Percentiles rank a stretch among this genome's conserved stretches.
Conservation (phyloP, 1,140 invertebrate species). For the Diabrotica virgifera region DNA sequence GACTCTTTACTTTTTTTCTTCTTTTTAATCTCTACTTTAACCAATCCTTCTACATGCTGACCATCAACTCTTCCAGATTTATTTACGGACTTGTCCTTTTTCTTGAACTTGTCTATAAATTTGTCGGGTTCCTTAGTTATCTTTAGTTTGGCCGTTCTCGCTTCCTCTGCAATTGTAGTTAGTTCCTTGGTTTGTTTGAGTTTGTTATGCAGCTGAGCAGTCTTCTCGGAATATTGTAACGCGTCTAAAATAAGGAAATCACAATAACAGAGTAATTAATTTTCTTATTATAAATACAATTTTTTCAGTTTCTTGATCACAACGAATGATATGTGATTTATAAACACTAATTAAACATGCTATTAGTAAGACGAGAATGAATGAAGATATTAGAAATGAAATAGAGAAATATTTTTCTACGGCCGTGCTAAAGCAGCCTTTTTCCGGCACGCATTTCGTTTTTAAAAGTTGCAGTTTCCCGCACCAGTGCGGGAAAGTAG, state of each 20-base stretch:
- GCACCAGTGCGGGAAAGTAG: too few relatives aligned
- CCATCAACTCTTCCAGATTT: constrained; percentile 42
- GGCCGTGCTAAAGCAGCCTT: too few relatives aligned
- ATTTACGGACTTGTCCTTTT: constrained; percentile 43
- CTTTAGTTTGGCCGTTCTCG: constrained; percentile 17
- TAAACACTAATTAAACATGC: too few relatives aligned
- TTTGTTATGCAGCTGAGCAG: constrained; percentile 48
- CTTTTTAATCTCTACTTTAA: constrained; percentile 42
- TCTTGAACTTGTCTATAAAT: constrained; percentile 7
- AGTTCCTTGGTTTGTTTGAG: constrained; percentile 27
- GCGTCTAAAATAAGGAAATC: constrained; percentile 37
- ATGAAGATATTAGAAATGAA: too few relatives aligned
- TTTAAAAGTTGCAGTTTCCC: too few relatives aligned
- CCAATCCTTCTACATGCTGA: constrained; percentile 42
- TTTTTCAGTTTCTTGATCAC: too few relatives aligned
- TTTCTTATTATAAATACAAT: too few relatives aligned
- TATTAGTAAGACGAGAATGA: too few relatives aligned
- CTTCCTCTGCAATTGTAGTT: constrained; percentile 23
- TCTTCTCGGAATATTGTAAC: constrained; percentile 55
- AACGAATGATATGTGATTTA: too few relatives aligned
- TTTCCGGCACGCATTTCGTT: too few relatives aligned
- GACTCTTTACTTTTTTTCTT: constrained; percentile 24
- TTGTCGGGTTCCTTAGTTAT: constrained; percentile 28
- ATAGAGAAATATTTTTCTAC: too few relatives aligned
- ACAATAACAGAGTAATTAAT: too few relatives aligned